These are phyloP conservation scores for Steromphala cineraria DNA, from an alignment of 2,888 invertebrate genomes.

Conservation along the genomic window DNA sequence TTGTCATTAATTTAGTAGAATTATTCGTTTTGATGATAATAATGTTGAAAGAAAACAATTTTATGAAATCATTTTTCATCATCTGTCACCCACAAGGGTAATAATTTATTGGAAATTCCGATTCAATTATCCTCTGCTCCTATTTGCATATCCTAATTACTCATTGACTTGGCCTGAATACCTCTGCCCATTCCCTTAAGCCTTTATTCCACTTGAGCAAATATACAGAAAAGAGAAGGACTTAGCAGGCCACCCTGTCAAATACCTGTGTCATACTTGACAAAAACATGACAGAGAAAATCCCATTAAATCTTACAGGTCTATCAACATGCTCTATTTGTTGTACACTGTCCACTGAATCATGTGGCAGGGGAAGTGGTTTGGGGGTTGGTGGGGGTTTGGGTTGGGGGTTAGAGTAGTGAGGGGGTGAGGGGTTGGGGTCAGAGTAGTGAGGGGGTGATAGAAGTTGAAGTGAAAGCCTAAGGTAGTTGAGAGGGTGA, in stretches of 20 bases:
- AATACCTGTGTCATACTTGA: background rate
- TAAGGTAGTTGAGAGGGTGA: no score
- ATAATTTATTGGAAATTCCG: no score
- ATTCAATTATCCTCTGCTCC: no score
- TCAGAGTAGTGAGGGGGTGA: background rate
- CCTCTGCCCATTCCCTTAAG: background rate
- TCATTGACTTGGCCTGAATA: background rate
- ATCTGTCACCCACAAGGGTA: no score
- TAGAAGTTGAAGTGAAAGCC: no score
- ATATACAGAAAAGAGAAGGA: constrained; percentile 11
- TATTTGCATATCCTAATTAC: background rate
- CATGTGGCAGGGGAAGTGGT: background rate
- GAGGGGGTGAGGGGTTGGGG: background rate
- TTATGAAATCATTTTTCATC: no score
- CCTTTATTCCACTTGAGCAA: constrained; percentile 10
- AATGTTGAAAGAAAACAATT: no score
- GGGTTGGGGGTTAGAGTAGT: background rate
- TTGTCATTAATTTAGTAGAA: no score
- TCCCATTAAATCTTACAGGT: background rate
- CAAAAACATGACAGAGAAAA: background rate
- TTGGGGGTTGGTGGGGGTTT: background rate
- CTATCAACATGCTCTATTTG: constrained; percentile 7
- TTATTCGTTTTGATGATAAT: no score
- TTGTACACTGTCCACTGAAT: background rate
- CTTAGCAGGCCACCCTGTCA: constrained; percentile 2